Conservation (phyloP, 2,113 vertebrate species). For the Melanostigma gelatinosum region DNA sequence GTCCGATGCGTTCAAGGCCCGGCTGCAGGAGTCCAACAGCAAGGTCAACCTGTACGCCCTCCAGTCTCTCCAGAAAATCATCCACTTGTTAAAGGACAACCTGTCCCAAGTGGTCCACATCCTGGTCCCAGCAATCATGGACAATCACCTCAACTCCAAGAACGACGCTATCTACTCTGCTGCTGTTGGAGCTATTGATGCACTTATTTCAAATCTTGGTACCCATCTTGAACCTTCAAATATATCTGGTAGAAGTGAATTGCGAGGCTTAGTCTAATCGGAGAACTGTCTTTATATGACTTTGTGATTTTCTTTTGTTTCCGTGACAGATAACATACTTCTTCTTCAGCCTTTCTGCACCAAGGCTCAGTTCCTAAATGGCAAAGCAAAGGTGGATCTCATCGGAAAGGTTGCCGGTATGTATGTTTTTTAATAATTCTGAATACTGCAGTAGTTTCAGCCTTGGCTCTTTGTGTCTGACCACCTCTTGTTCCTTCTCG, state of each 20-base stretch:
- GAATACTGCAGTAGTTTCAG: not conserved
- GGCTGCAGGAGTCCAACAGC: slow-evolving; percentile 94
- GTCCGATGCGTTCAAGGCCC: slow-evolving; percentile 91
- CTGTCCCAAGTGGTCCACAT: slow-evolving; percentile 90
- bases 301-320: slow-evolving; percentile 43
- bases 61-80: slow-evolving; percentile 90
- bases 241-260: not conserved
- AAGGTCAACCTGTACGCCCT: slow-evolving; percentile 93
- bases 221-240: slow-evolving; percentile 12
- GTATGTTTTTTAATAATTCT: not conserved
- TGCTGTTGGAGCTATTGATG: slow-evolving; percentile 87
- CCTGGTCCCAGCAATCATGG: slow-evolving; percentile 91
- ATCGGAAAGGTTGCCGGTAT: slow-evolving; percentile 94
- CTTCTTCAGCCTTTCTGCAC: slow-evolving; percentile 95
- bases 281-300: slow-evolving; percentile 6
- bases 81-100: slow-evolving; percentile 86
- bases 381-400: slow-evolving; percentile 94
- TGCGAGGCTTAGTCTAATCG: not conserved
- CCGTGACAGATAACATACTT: slow-evolving; percentile 87
- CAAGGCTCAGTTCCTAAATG: slow-evolving; percentile 93
- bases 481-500: not conserved
- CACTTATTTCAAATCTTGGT: slow-evolving; percentile 89
- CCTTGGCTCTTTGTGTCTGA: not conserved
- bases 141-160: slow-evolving; percentile 98
- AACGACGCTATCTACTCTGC: slow-evolving; percentile 90